These are phyloP conservation scores for Butorides virescens DNA, from an alignment of 2,113 vertebrate genomes.

Conservation along the genomic window DNA sequence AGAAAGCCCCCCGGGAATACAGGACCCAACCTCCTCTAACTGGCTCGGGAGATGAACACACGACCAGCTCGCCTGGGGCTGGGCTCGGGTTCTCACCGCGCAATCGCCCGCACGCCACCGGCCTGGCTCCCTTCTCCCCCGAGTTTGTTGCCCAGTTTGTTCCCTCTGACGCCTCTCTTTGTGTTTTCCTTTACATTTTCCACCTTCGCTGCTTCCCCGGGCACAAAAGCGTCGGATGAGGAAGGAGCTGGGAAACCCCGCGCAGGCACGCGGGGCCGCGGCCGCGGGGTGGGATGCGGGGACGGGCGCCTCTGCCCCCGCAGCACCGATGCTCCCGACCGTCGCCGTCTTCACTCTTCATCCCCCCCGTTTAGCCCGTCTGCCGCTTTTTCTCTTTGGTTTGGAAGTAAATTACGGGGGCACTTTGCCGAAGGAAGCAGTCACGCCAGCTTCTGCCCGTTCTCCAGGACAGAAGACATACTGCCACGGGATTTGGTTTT, in stretches of 20 bases:
- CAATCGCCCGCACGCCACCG: not conserved
- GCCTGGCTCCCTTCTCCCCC: conserved; percentile 35
- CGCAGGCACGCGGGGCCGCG: fast-evolving
- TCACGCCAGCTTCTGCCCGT: not conserved
- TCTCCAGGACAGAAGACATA: not conserved
- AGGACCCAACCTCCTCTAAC: not conserved
- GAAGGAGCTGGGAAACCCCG: not conserved
- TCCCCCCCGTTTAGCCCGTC: not conserved
- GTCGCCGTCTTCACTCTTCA: not conserved
- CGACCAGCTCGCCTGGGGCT: not conserved
- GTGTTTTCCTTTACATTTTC: conserved; percentile 53
- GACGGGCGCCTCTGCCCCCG: not conserved
- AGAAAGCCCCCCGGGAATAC: not conserved
- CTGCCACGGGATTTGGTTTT: not conserved
- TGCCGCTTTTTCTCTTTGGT: not conserved
- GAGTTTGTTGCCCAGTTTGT: conserved; percentile 46
- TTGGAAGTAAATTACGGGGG: not conserved
- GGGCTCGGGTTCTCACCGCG: not conserved
- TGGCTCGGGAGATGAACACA: not conserved
- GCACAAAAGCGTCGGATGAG: fast-evolving
- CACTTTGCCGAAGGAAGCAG: not conserved
- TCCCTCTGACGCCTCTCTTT: conserved; percentile 38
- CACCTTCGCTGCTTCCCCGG: conserved; percentile 16
- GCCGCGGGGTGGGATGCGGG: fast-evolving
- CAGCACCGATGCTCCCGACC: fast-evolving